phyloP scores from a whole-genome alignment of 2,888 invertebrate genomes.

The Philhelius pedissequus region DNA sequence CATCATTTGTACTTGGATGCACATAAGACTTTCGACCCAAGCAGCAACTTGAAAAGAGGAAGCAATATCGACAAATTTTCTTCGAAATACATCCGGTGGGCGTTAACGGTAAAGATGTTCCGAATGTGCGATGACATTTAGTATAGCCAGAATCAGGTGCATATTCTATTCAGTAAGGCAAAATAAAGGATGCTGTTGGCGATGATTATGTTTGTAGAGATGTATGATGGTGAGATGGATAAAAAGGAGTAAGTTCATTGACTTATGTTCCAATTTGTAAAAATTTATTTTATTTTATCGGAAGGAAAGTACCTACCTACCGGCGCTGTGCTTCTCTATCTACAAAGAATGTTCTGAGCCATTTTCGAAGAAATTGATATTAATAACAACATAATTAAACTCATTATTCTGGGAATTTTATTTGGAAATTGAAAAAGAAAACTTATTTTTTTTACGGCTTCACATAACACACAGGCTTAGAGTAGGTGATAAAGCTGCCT shows the following conservation, averaged over 20 bases:
- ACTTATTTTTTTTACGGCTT: too few species aligned
- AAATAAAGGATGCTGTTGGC: not conserved
- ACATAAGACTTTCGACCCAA: constrained; percentile 44
- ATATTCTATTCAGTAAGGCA: not conserved
- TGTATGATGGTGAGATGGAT: not conserved
- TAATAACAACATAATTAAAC: not conserved
- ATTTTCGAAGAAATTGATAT: not conserved
- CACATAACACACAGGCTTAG: too few species aligned
- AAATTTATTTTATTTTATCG: not conserved
- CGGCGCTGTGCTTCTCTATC: not conserved
- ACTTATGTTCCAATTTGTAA: constrained; percentile 23
- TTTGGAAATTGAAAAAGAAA: too few species aligned
- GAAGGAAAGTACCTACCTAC: not conserved
- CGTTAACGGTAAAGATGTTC: constrained; percentile 52
- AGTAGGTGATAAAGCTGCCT: too few species aligned
- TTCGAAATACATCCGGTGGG: constrained; percentile 62
- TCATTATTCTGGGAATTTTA: too few species aligned
- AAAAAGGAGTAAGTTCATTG: not conserved
- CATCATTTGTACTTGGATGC: constrained; percentile 63
- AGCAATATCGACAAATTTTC: constrained; percentile 68
- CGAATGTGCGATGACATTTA: constrained; percentile 40
- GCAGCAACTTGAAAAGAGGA: constrained; percentile 40
- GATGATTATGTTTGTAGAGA: not conserved
- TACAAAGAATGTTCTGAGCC: not conserved
- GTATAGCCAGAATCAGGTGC: constrained; percentile 41